Evolutionary conservation across 2,888 invertebrate genomes (phyloP).

Genomic region (Phytoseiulus persimilis): DNA sequence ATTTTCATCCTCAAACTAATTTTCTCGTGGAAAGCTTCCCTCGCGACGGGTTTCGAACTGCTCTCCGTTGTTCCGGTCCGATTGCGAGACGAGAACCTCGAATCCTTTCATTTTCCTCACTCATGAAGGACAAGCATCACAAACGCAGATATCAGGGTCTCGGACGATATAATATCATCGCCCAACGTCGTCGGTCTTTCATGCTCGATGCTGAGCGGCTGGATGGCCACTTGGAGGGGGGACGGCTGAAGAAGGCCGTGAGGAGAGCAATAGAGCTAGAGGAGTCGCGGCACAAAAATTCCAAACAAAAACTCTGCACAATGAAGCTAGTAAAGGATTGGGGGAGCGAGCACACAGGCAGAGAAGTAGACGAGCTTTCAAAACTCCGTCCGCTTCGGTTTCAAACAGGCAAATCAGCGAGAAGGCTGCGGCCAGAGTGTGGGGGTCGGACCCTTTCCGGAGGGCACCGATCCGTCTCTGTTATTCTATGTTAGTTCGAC

Average conservation of each 20-base stretch:
- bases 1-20: too few relatives aligned
- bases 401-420: not conserved
- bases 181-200: not conserved
- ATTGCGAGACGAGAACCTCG: too few relatives aligned
- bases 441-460: not conserved
- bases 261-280: not conserved
- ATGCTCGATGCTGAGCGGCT: not conserved
- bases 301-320: not conserved
- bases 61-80: too few relatives aligned
- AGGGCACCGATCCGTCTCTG: conserved; percentile 21
- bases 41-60: too few relatives aligned
- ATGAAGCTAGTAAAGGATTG: not conserved
- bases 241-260: not conserved
- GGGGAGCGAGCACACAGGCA: not conserved
- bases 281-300: not conserved
- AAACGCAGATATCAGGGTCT: not conserved
- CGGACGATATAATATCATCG: not conserved
- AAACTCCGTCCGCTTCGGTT: not conserved
- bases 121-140: too few relatives aligned
- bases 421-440: not conserved
- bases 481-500: conserved; percentile 6
- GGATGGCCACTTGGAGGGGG: not conserved
- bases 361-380: not conserved
- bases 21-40: too few relatives aligned
- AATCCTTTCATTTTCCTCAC: too few relatives aligned